Conservation (phyloP, 1,140 invertebrate species). For the Sesamia nonagrioides region DNA sequence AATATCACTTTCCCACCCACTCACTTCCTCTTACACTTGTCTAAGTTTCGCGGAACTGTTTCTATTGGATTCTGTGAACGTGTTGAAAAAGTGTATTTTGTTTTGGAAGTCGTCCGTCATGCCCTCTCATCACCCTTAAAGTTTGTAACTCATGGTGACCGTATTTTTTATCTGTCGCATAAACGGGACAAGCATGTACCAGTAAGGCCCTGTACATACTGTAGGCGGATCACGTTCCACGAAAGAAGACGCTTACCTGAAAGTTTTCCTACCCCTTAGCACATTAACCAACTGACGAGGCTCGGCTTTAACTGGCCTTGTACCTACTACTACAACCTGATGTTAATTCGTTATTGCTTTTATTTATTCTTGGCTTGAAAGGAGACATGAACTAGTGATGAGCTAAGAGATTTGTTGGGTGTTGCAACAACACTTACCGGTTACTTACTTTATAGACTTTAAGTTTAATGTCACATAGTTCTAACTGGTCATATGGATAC, state of each 20-base stretch:
- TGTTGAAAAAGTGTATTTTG: slow-evolving; percentile 47
- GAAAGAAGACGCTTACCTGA: slow-evolving; percentile 85
- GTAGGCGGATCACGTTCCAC: slow-evolving; percentile 78
- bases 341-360: slow-evolving; percentile 56
- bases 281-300: slow-evolving; percentile 76
- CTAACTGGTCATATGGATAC: too few species aligned
- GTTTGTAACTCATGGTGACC: slow-evolving; percentile 51
- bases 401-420: neutral
- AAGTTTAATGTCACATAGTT: too few species aligned
- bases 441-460: too few species aligned
- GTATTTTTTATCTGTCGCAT: slow-evolving; percentile 53
- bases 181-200: slow-evolving; percentile 47
- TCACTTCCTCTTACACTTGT: neutral
- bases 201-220: slow-evolving; percentile 55
- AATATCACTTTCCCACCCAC: neutral
- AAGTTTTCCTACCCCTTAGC: slow-evolving; percentile 84
- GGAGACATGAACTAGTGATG: neutral
- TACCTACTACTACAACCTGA: slow-evolving; percentile 51
- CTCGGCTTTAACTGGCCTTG: slow-evolving; percentile 54
- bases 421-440: neutral
- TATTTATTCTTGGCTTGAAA: slow-evolving; percentile 39
- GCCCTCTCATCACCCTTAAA: slow-evolving; percentile 47
- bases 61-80: slow-evolving; percentile 42
- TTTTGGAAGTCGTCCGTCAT: slow-evolving; percentile 45
- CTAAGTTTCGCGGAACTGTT: slow-evolving; percentile 37